phyloP scores from a whole-genome alignment of 2,888 invertebrate genomes.

The Polymixis lichenea region DNA sequence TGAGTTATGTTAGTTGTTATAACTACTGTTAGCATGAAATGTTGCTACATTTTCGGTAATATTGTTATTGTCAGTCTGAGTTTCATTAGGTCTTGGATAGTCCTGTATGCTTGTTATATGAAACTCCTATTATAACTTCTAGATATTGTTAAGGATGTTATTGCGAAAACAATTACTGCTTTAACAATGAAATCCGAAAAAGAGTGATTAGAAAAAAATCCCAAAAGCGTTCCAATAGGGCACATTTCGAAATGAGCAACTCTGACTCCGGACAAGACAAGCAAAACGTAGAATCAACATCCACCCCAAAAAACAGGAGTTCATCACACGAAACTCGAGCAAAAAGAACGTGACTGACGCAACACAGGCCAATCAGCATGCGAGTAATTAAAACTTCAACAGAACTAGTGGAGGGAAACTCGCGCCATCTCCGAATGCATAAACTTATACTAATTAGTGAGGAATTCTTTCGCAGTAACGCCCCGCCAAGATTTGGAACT shows the following conservation, averaged over 20 bases:
- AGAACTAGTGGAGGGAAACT: constrained; percentile 73
- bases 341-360: constrained; percentile 80
- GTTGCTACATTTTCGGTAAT: constrained; percentile 50
- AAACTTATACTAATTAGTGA: constrained; percentile 89
- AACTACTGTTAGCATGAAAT: constrained; percentile 56
- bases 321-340: constrained; percentile 59
- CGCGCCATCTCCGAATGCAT: constrained; percentile 83
- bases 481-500: constrained; percentile 87
- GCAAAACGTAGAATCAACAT: constrained; percentile 36
- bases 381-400: constrained; percentile 87
- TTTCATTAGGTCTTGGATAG: constrained; percentile 55
- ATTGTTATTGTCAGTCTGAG: constrained; percentile 55
- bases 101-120: constrained; percentile 24
- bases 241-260: constrained; percentile 16
- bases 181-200: not conserved
- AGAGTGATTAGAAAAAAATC: no score
- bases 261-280: constrained; percentile 29
- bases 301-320: constrained; percentile 34
- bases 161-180: constrained; percentile 16
- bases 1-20: constrained; percentile 57
- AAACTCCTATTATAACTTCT: constrained; percentile 33
- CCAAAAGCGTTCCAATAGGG: constrained; percentile 1
- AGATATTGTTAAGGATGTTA: constrained; percentile 6
- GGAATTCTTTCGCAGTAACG: constrained; percentile 86
- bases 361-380: constrained; percentile 74